A percentile compares a stretch with the other conserved stretches of the same genome.
These are phyloP conservation scores for Unio delphinus DNA, from an alignment of 2,888 invertebrate genomes.

Conservation along the genomic window DNA sequence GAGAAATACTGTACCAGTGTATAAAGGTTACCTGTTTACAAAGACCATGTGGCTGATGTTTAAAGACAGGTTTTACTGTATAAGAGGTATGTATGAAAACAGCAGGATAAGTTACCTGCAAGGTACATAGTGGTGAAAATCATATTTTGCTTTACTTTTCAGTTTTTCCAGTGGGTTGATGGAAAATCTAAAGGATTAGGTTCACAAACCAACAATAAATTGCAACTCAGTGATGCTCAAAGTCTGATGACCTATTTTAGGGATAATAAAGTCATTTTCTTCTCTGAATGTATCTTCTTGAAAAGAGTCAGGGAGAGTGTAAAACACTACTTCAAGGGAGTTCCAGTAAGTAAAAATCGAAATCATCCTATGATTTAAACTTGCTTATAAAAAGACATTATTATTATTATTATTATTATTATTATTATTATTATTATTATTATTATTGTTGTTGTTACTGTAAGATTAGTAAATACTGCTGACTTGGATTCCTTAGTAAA, in stretches of 20 bases:
- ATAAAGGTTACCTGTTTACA: no score
- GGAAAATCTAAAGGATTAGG: conserved; percentile 8
- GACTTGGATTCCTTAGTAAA: no score
- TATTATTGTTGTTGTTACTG: no score
- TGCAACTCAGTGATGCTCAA: conserved; percentile 35
- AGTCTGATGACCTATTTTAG: conserved; percentile 52
- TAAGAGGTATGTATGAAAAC: no score
- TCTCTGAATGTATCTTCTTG: conserved; percentile 54
- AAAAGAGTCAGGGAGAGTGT: conserved; percentile 34
- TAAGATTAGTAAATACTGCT: no score
- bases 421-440: no score
- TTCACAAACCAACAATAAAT: conserved; percentile 9
- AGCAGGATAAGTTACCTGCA: no score
- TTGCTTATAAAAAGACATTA: no score
- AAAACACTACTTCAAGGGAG: conserved; percentile 25
- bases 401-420: no score
- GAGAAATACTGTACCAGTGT: no score
- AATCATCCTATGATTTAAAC: background rate
- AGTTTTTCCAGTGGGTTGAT: conserved; percentile 64
- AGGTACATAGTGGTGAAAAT: background rate
- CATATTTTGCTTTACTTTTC: conserved; percentile 3
- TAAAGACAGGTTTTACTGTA: no score
- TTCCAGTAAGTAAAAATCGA: conserved; percentile 24
- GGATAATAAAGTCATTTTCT: conserved; percentile 47
- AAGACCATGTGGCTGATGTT: no score